A percentile compares a stretch with the other conserved stretches of the same genome.
These are phyloP conservation scores for Pygathrix nemaeus DNA, from an alignment of 2,113 vertebrate species.

Conservation along the genomic window DNA sequence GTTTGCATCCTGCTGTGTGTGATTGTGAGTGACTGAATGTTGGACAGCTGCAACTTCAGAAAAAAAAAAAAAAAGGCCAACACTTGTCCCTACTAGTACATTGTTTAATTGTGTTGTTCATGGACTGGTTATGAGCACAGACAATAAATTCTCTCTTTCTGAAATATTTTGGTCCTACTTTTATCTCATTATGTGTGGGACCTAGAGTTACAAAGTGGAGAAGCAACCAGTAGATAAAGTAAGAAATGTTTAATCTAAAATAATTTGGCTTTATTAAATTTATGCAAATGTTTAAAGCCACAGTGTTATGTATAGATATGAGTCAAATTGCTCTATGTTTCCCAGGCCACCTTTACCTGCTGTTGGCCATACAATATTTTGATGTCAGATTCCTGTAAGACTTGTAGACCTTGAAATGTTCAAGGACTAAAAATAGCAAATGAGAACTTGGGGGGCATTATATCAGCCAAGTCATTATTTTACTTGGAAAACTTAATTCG, in stretches of 20 bases:
- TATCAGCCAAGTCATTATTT: conserved; percentile 61
- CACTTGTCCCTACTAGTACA: background rate
- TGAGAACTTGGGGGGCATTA: conserved; percentile 25
- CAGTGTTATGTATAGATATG: background rate
- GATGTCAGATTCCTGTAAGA: conserved; percentile 12
- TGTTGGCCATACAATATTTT: background rate
- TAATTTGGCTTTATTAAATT: conserved; percentile 21
- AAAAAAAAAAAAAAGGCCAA: background rate
- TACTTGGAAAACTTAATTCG: conserved; percentile 59
- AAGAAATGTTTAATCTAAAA: background rate
- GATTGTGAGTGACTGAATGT: background rate
- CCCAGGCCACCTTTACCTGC: background rate
- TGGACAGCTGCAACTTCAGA: background rate
- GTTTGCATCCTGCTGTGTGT: conserved; percentile 19
- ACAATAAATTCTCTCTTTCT: background rate
- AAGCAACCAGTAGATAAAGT: background rate
- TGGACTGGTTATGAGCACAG: background rate
- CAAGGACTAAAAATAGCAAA: conserved; percentile 7
- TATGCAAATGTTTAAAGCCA: background rate
- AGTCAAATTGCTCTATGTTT: background rate
- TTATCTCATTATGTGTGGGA: background rate
- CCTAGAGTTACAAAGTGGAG: accelerated
- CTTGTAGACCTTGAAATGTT: background rate
- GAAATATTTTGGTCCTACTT: background rate
- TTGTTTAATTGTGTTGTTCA: background rate